phyloP scores from a whole-genome alignment of 2,113 vertebrate genomes.

The Craseonycteris thonglongyai region DNA sequence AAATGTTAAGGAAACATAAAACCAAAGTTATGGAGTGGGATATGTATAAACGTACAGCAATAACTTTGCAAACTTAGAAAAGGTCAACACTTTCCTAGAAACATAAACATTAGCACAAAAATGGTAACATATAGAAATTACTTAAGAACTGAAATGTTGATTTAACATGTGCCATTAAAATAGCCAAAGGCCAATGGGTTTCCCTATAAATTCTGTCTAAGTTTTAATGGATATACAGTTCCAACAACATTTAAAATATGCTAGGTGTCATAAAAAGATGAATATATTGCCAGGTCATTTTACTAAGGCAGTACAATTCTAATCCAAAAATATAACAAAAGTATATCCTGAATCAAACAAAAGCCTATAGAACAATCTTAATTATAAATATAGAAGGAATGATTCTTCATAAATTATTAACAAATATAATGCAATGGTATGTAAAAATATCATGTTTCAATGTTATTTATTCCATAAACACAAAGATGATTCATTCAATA shows the following conservation, averaged over 20 bases:
- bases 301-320: background rate
- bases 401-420: background rate
- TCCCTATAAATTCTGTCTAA: background rate
- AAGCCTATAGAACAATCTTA: background rate
- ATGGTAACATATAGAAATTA: background rate
- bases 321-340: slow-evolving; percentile 5
- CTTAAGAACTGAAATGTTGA: background rate
- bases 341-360: background rate
- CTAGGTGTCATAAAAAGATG: background rate
- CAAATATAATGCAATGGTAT: background rate
- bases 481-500: background rate
- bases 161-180: background rate
- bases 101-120: background rate
- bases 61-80: background rate
- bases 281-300: background rate
- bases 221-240: background rate
- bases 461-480: background rate
- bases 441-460: background rate
- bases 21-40: background rate
- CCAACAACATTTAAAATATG: background rate
- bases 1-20: background rate
- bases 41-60: background rate
- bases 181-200: background rate
- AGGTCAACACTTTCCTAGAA: background rate
- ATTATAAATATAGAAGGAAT: background rate